Base-by-base conservation (phyloP, 2,888 invertebrate genomes). In the Sycophila texana region DNA sequence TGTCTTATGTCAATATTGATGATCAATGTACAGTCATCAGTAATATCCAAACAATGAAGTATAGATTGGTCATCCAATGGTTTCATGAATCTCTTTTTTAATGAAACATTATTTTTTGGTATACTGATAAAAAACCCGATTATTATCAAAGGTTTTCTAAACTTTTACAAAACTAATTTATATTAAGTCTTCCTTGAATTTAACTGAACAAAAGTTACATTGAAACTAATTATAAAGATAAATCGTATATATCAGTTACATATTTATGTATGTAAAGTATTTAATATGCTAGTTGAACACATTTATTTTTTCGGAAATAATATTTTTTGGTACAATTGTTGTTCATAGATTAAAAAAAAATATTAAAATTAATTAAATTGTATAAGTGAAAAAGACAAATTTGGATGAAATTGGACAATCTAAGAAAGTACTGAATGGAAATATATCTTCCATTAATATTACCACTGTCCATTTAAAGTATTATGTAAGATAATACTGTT, bases 391-490 rank as follows among this genome's bases (percentile, higher is more conserved):
- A 60, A 60, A 30, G 16, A 4, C 26, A 53, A 67, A 68, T 68
- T 55, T 55, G 49, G n/a, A 65, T 66, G 16, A 65, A 72, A 53
- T 74, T 74, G 51, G 68, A 74, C 55, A 78, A 74, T 74, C 60
- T 68, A 73, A 57, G 68, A 78, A 78, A 77, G 65, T 76, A 76
- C 60, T 60, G 30, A 60, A 57, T 66, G 57, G 65, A 66, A 63
- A 74, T 49, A 49, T 71, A 65, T 65, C 30, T 71, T 65, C 60
- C 67, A 60, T 53, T 57, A 53, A 53, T 39, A 63, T n/a, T 22
- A 18, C n/a, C 55, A 65, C 20, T 51, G 39, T 60, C 60, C 60
- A 68, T 39, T 51, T 67, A n/a, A 65, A 49, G 58, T 58, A 58
- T 74, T 74, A 68, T 51, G 13, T 14, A 13, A 39, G 22, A 63